Evolutionary conservation across 2,113 vertebrate genomes (phyloP).

Genomic region (Myodes glareolus): DNA sequence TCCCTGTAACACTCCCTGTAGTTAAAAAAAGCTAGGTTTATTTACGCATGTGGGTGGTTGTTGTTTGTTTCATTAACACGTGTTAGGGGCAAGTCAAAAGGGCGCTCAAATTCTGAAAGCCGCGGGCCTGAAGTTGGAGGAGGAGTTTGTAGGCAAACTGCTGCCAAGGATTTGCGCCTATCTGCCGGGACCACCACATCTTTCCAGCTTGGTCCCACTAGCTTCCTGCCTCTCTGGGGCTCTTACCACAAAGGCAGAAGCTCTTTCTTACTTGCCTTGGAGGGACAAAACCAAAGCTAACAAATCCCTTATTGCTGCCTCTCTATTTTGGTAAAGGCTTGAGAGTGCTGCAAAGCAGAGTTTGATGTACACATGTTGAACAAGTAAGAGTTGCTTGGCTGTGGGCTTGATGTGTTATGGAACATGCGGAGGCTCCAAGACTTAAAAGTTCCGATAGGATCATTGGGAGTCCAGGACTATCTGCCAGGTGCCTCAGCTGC

Average conservation of each 20-base stretch:
- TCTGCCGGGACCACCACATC: neutral
- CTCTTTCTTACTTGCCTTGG: neutral
- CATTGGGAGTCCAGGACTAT: neutral
- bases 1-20: neutral
- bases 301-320: neutral
- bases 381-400: neutral
- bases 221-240: neutral
- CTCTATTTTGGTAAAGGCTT: neutral
- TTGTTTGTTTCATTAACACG: neutral
- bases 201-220: neutral
- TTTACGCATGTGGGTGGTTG: neutral
- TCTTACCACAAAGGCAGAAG: neutral
- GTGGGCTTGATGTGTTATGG: neutral
- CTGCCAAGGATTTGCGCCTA: neutral
- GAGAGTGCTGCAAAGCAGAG: neutral
- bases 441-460: neutral
- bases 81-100: neutral
- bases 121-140: neutral
- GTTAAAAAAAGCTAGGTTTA: neutral
- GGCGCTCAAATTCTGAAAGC: neutral
- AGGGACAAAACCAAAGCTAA: neutral
- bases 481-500: neutral
- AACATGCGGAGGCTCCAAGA: neutral
- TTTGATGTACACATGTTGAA: neutral
- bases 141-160: neutral